Evolutionary conservation across 1,140 invertebrate species (phyloP).

Genomic region (Manduca sexta): DNA sequence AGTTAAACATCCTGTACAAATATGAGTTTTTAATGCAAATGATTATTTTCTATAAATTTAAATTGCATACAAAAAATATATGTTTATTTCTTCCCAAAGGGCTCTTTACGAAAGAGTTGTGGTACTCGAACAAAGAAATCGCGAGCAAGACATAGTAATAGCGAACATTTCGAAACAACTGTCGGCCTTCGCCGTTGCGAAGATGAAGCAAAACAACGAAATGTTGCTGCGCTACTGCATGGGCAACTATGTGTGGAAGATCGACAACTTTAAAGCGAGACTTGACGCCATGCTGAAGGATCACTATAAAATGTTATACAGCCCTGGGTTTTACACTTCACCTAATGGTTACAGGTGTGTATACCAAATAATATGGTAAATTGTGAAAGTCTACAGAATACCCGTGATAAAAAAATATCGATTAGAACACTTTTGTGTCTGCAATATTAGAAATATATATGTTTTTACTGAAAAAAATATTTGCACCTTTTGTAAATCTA

Average conservation of each 20-base stretch:
- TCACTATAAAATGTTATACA: slow-evolving; percentile 84
- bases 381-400: no score
- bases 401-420: no score
- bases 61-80: no score
- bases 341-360: slow-evolving; percentile 87
- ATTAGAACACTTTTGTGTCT: no score
- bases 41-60: no score
- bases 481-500: no score
- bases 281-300: slow-evolving; percentile 80
- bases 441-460: no score
- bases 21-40: no score
- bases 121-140: slow-evolving; percentile 80
- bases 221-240: slow-evolving; percentile 81
- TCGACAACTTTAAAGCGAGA: slow-evolving; percentile 80
- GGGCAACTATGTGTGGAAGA: slow-evolving; percentile 86
- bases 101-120: slow-evolving; percentile 83
- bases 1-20: no score
- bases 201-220: slow-evolving; percentile 74
- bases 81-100: slow-evolving; percentile 28
- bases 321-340: slow-evolving; percentile 90
- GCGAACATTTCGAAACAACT: slow-evolving; percentile 75
- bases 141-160: slow-evolving; percentile 81
- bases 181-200: slow-evolving; percentile 53
- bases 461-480: no score
- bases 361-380: no score